These are phyloP conservation scores for Heterotis niloticus DNA, from an alignment of 2,113 vertebrate genomes.

Conservation along the genomic window DNA sequence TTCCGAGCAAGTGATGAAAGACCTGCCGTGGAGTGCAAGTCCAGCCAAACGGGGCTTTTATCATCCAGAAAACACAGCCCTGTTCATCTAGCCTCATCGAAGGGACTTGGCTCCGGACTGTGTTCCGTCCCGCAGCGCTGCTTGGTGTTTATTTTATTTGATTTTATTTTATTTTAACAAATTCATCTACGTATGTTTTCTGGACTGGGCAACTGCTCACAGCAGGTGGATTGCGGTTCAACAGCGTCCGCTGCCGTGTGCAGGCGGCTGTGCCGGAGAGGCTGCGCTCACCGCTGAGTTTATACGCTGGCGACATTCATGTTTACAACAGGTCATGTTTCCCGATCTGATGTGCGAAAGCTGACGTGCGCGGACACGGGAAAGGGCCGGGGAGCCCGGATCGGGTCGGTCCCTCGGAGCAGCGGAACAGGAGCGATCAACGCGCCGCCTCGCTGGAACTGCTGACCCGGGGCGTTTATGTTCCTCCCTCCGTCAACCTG, in stretches of 20 bases:
- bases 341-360: slow-evolving; percentile 28
- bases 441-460: slow-evolving; percentile 49
- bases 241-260: slow-evolving; percentile 31
- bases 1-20: slow-evolving; percentile 48
- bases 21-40: slow-evolving; percentile 58
- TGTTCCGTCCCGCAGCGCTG: slow-evolving; percentile 14
- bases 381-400: slow-evolving; percentile 38
- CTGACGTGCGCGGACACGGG: slow-evolving; percentile 27
- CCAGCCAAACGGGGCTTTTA: slow-evolving; percentile 55
- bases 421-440: slow-evolving; percentile 45
- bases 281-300: slow-evolving; percentile 23
- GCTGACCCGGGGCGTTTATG: slow-evolving; percentile 37
- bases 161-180: slow-evolving; percentile 6
- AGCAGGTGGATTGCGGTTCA: slow-evolving; percentile 34
- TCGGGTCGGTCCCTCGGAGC: slow-evolving; percentile 48
- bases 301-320: slow-evolving; percentile 28
- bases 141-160: no score
- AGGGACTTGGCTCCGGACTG: slow-evolving; percentile 34
- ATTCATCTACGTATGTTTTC: slow-evolving; percentile 14
- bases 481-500: background rate
- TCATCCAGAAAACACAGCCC: slow-evolving; percentile 54
- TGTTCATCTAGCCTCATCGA: slow-evolving; percentile 32
- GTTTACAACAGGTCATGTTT: slow-evolving; percentile 28
- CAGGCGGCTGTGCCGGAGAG: slow-evolving; percentile 20
- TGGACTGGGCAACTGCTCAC: slow-evolving; percentile 27